Base-by-base conservation (phyloP, 1,140 invertebrate species). In the Laodelphax striatellus region DNA sequence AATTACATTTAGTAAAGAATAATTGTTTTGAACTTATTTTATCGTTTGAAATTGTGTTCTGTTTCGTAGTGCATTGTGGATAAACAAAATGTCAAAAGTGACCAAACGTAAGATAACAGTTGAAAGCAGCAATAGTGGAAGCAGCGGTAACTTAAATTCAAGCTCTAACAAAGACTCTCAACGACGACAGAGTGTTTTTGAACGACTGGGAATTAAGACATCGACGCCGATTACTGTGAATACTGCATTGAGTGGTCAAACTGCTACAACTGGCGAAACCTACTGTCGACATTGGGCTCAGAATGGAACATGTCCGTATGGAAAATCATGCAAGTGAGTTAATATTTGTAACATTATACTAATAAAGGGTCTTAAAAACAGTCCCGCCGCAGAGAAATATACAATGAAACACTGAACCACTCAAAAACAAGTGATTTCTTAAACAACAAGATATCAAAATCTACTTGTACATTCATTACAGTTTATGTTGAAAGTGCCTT, bases 281-380 rank as follows among this genome's bases (percentile, higher is more conserved):
- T 82, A 80, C 75, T 88, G 85, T 70, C 80, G 83, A 70, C 84
- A 85, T 75, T 87, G 85, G 84, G 80, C 82, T 55, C 77, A 85
- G 68, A 83, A 82, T 76, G 85, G 84, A 66, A 84, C 76, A 71
- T 87, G 85, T 72, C 81, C 83, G 57, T 86, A 85, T 73, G 84
- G 83, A 62, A 87, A 86, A 75, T 79, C 74, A 71, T 86, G 84
- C 76, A 86, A 86, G 77, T 77, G 68, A 69, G 76, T 71, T 10
- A 34, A n/a, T 28, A n/a, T 41, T 13, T 13, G 54, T 22, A 17
- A 58, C 19, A 22, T 31, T 56, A n/a, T 3, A n/a, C n/a, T n/a
- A n/a, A n/a, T n/a, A n/a, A n/a, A n/a, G n/a, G n/a, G n/a, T n/a
- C n/a, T n/a, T n/a, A n/a, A n/a, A n/a, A n/a, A n/a, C n/a, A n/a